Evolutionary conservation across 2,797 vertebrate genomes (phyloP).

Genomic region (Anas flavirostris): DNA sequence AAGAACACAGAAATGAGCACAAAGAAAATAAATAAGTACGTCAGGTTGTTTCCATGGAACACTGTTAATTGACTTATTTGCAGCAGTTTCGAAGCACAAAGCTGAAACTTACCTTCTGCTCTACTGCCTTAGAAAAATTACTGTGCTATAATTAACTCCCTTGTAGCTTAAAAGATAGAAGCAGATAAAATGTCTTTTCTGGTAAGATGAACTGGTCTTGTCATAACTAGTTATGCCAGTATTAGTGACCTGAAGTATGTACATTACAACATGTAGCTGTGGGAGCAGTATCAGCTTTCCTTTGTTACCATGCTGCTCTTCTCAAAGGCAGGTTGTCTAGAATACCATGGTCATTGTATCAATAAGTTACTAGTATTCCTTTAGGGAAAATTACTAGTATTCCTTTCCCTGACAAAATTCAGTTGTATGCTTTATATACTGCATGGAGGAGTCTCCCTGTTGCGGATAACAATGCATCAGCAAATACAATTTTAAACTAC

Average conservation of each 20-base stretch:
- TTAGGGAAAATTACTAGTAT: neutral
- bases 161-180: slow-evolving; percentile 45
- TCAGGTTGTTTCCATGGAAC: slow-evolving; percentile 42
- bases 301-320: neutral
- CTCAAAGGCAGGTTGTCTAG: neutral
- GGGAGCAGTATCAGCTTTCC: neutral
- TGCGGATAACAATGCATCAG: neutral
- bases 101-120: slow-evolving; percentile 68
- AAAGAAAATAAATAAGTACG: slow-evolving; percentile 16
- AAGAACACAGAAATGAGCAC: slow-evolving; percentile 39
- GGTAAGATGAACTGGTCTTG: neutral
- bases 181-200: slow-evolving; percentile 37
- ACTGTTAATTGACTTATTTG: slow-evolving; percentile 24
- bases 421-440: neutral
- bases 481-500: neutral
- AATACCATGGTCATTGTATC: neutral
- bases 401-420: neutral
- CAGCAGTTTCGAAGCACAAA: slow-evolving; percentile 29
- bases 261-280: neutral
- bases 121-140: slow-evolving; percentile 28
- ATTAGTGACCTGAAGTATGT: neutral
- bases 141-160: slow-evolving; percentile 57
- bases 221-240: neutral
- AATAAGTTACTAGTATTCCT: neutral
- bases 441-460: neutral